Base-by-base conservation (phyloP, 2,113 vertebrate genomes). In the Eurypyga helias region DNA sequence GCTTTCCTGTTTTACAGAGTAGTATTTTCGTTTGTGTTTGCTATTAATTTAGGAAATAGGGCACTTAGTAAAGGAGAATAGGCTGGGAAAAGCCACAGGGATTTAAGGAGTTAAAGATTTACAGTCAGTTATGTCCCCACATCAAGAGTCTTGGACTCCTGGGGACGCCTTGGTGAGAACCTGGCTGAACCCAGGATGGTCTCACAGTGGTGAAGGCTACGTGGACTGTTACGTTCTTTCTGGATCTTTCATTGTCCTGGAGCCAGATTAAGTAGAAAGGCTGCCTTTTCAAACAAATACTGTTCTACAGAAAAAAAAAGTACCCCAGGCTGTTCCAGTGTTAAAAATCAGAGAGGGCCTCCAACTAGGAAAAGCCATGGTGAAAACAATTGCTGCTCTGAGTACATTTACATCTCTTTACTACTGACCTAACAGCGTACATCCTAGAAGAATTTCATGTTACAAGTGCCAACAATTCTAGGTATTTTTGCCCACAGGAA, bases 381-480 rank as follows among this genome's bases (percentile, higher is more conserved):
- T 48, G 36, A 79, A 90, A 86, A 45, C 52, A 79, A 34, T 1
- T 73, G n/a, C 60, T 78, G 26, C 34, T 55, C 33, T 23, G 13
- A 90, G 57, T 8, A 82, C 36, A 49, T 64, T 93, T 29, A 49
- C 24, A 36, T 21, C 24, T 64, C 65, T 26, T 28, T 71, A 15
- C 17, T 29, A 34, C 41, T n/a, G 57, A 78, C 55, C 51, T 82
- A 79, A 67, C n/a, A 82, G 20, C 0, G 2, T 14, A 82, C 29
- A 65, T 21, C 24, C 62, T 48, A 38, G 16, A 86, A 90, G 31
- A 67, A 88, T 62, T 80, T 81, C 28, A 29, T 6, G 33, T 26
- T 76, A 9, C 33, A 61, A 95, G 18, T 48, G 58, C 79, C 88
- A 95, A 89, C 57, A 90, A 86, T 89, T 92, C 31, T 62, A 95